phyloP scores from a whole-genome alignment of 2,888 invertebrate species.

The Gibbula magus region DNA sequence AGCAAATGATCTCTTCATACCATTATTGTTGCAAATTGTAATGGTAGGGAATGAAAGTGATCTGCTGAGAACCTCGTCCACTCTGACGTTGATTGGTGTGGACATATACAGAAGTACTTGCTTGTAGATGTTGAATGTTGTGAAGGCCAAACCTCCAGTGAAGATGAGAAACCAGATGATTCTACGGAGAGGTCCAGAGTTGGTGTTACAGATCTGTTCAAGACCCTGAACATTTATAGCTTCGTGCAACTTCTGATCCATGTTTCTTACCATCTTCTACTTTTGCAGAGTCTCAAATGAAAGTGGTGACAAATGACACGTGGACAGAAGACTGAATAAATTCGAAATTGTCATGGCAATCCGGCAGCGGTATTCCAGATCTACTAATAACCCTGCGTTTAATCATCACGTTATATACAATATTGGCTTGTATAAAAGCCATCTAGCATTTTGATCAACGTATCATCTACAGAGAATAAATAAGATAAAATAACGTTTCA shows the following conservation, averaged over 20 bases:
- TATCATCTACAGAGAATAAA: too few species aligned
- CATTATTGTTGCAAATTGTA: background rate
- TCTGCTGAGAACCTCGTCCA: background rate
- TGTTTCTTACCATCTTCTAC: too few species aligned
- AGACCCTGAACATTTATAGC: background rate
- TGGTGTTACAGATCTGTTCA: background rate
- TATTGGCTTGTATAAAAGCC: too few species aligned
- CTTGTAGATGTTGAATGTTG: background rate
- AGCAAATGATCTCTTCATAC: background rate
- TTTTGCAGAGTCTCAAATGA: too few species aligned
- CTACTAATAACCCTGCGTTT: too few species aligned
- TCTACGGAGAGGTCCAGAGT: background rate
- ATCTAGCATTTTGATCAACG: too few species aligned
- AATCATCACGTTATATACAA: too few species aligned
- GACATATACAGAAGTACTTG: background rate
- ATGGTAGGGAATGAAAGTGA: background rate
- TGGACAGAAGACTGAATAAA: too few species aligned
- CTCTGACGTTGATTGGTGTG: background rate
- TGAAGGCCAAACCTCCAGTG: background rate
- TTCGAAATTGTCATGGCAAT: too few species aligned
- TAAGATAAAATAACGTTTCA: too few species aligned
- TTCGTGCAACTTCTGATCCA: background rate
- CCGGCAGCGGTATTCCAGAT: too few species aligned
- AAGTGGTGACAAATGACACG: too few species aligned
- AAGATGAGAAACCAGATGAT: background rate